Evolutionary conservation across 2,888 invertebrate species (phyloP).

Genomic region (Hymenopus coronatus): DNA sequence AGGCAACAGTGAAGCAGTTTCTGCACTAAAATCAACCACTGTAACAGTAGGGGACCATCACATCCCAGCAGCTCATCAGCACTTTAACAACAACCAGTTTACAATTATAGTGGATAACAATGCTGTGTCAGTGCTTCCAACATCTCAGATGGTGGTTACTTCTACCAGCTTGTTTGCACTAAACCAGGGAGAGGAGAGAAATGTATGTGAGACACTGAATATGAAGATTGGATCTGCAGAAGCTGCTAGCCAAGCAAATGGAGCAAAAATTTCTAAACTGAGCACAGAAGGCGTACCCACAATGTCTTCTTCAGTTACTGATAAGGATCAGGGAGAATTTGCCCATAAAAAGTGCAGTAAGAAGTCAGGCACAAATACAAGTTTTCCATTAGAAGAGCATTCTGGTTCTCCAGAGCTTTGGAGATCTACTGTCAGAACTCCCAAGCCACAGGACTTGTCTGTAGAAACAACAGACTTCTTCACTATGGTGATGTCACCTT

Average conservation of each 20-base stretch:
- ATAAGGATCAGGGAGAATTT: not conserved
- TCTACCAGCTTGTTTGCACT: not conserved
- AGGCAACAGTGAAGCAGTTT: not conserved
- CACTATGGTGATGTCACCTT: slow-evolving; percentile 49
- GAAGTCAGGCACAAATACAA: not conserved
- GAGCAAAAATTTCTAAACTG: not conserved
- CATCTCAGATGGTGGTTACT: not conserved
- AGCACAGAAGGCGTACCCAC: not conserved
- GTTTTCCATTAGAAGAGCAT: not conserved
- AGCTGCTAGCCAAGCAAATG: not conserved
- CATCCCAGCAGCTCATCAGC: not conserved
- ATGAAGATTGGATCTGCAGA: not conserved
- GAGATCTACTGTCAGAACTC: slow-evolving; percentile 16
- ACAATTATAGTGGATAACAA: slow-evolving; percentile 10
- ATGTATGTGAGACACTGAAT: not conserved
- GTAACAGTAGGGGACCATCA: not conserved
- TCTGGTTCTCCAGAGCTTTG: not conserved
- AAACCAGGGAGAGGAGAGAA: not conserved
- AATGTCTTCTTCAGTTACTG: not conserved
- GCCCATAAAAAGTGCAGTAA: not conserved
- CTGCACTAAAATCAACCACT: not conserved
- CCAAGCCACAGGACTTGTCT: slow-evolving; percentile 35
- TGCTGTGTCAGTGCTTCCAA: not conserved
- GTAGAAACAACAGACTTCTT: slow-evolving; percentile 46
- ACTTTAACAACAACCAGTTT: slow-evolving; percentile 8